Percentiles rank a stretch among this genome's conserved stretches.
phyloP scores from a whole-genome alignment of 2,113 vertebrate genomes.

The Coregonus clupeaformis region DNA sequence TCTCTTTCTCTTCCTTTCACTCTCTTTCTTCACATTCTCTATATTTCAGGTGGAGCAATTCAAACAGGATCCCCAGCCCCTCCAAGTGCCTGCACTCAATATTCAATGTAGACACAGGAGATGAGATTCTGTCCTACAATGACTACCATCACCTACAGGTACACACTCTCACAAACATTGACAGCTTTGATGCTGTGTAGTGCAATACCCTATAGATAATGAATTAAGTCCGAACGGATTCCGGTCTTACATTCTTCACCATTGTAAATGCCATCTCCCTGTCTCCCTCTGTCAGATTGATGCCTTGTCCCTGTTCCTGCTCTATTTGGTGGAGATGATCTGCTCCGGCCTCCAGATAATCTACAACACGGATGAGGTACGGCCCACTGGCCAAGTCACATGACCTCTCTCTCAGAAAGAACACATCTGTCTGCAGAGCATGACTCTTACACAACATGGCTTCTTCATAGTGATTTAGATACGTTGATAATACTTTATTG shows the following conservation, averaged over 20 bases:
- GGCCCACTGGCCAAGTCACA: not conserved
- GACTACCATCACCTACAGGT: conserved; percentile 96
- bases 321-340: conserved; percentile 99
- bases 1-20: not conserved
- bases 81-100: conserved; percentile 91
- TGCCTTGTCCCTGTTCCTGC: conserved; percentile 88
- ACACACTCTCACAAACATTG: conserved; percentile 59
- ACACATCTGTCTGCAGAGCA: too few species aligned
- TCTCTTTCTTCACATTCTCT: conserved; percentile 30
- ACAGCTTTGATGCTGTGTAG: not conserved
- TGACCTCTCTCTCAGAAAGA: not conserved
- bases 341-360: conserved; percentile 96
- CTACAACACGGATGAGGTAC: conserved; percentile 99
- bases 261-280: conserved; percentile 13
- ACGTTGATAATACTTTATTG: not conserved
- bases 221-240: not conserved
- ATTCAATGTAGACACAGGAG: conserved; percentile 86
- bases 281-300: conserved; percentile 81
- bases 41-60: conserved; percentile 87
- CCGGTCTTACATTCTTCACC: not conserved
- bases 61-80: conserved; percentile 92
- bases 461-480: too few species aligned
- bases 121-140: conserved; percentile 80
- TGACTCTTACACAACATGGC: too few species aligned
- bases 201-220: not conserved